These are phyloP conservation scores for Drosophila meridionalis DNA, from an alignment of 2,888 invertebrate genomes.

Conservation along the genomic window DNA sequence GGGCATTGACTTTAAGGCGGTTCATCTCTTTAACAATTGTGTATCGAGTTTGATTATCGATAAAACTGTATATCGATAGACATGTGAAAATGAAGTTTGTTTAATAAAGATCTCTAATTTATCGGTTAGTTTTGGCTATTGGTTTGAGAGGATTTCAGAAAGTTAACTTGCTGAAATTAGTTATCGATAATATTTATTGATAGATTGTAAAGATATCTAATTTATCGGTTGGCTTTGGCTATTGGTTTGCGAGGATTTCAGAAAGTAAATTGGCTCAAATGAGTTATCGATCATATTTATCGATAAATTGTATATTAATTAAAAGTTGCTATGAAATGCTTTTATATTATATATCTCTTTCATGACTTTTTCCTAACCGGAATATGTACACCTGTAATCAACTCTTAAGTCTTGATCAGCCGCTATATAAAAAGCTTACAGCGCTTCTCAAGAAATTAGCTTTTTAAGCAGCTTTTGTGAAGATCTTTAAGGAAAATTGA, in stretches of 20 bases:
- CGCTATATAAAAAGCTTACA: neutral
- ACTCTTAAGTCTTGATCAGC: neutral
- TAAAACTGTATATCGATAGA: neutral
- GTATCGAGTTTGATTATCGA: constrained; percentile 3
- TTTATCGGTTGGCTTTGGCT: neutral
- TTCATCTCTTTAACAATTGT: constrained; percentile 4
- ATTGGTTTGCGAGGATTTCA: neutral
- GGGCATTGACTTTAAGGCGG: constrained; percentile 11
- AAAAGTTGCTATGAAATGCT: no score
- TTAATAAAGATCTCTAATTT: neutral
- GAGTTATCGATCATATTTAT: neutral
- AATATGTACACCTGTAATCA: no score
- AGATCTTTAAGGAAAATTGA: neutral
- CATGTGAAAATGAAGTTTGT: neutral
- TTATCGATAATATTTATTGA: neutral
- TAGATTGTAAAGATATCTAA: neutral
- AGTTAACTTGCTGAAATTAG: neutral
- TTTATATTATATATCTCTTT: no score
- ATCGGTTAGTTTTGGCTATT: neutral
- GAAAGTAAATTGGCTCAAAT: neutral
- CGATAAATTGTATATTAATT: no score
- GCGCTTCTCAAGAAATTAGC: neutral
- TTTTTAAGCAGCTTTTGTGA: neutral
- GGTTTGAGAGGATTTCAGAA: neutral
- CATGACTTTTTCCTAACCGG: no score